Percentiles rank a stretch among this genome's conserved stretches.
These are phyloP conservation scores for Epinephelus cyanopodus DNA, from an alignment of 2,113 vertebrate genomes.

Conservation along the genomic window DNA sequence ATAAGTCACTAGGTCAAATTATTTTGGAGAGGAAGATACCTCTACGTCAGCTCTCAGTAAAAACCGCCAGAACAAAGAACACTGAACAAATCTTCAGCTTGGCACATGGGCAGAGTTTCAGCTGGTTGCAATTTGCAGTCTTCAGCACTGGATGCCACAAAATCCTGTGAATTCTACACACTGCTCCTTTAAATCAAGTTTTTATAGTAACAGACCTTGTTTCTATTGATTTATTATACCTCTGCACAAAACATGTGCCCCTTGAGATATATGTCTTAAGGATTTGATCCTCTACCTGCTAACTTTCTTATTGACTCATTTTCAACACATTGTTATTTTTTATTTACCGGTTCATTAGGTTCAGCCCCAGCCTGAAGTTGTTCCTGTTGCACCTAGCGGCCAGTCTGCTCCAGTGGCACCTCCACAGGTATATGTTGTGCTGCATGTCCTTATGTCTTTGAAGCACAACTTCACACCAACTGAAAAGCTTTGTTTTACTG, in stretches of 20 bases:
- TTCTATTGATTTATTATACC: background rate
- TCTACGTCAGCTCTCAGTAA: no score
- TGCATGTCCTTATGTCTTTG: constrained; percentile 7
- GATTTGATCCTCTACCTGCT: background rate
- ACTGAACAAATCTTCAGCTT: no score
- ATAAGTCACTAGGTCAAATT: no score
- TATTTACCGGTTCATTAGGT: constrained; percentile 27
- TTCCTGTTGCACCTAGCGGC: constrained; percentile 48
- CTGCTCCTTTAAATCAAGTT: no score
- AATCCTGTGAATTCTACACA: no score
- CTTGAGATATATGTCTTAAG: background rate
- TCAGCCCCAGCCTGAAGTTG: constrained; percentile 61
- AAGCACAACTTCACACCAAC: constrained; percentile 13
- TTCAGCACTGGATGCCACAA: no score
- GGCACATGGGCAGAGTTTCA: no score
- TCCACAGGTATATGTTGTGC: constrained; percentile 68
- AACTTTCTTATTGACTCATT: background rate
- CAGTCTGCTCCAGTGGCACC: constrained; percentile 63
- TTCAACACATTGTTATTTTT: background rate
- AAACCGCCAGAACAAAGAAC: no score
- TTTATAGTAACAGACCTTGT: background rate
- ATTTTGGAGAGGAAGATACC: no score
- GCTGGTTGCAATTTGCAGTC: no score
- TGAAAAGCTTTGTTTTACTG: constrained; percentile 28
- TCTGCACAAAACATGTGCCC: background rate